Base-by-base conservation (phyloP, 2,888 invertebrate species). In the Aleiodes leptofemur region DNA sequence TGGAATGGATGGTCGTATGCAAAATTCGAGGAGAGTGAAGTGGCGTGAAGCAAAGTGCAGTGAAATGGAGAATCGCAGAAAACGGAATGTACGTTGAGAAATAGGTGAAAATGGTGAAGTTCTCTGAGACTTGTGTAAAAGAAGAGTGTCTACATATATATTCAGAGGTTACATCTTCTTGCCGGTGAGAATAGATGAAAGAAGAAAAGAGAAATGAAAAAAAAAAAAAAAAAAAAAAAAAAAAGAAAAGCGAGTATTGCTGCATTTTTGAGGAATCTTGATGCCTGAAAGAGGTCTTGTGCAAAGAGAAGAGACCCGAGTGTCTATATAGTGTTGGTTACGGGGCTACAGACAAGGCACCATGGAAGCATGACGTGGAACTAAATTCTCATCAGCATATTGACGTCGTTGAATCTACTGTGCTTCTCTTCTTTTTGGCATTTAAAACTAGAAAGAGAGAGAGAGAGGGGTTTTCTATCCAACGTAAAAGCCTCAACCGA, bases 361-460 rank as follows among this genome's bases (percentile, higher is more conserved):
- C 73, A 73, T 75, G 77, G 56, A 70, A 82, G 81, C 83, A 78
- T 82, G 80, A 83, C 76, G 81, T 82, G 82, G 82, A 83, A 81
- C 82, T 80, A 82, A 83, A 85, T 82, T 78, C 82, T 82, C 84
- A 83, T 84, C 82, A 82, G 82, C 81, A 83, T 84, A 82, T 82
- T 80, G 81, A 81, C 79, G 75, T 77, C 72, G 69, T 76, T 71
- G 69, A 7, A 8, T 68, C 11, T 29, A 11, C 56, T 7, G 23
- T 23, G 61, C 38, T 5, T 38, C 57, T 29, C 31, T 8, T 34
- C 34, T 59, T 34, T 34, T 14, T n/a, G 34, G 31, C 59, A 31
- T 31, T 34, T 14, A 31, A 59, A 43, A 59, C n/a, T 34, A 4
- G n/a, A 23, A 23, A 23, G 23, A 23, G 23, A 23, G 23, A 23